These are phyloP conservation scores for Uria lomvia DNA, from an alignment of 2,113 vertebrate genomes.

Conservation along the genomic window DNA sequence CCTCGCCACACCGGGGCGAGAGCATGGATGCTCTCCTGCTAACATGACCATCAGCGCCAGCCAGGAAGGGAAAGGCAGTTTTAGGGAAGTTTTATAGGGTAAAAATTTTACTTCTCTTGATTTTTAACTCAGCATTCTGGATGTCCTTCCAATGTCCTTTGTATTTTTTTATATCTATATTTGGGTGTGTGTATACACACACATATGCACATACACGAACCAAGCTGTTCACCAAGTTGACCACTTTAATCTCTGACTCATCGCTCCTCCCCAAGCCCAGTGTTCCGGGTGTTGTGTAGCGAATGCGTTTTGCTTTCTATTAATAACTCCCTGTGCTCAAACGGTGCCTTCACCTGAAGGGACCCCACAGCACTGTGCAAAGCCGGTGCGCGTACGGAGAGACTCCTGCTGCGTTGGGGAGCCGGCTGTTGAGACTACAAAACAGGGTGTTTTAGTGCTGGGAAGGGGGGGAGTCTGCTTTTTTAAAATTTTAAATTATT, in stretches of 20 bases:
- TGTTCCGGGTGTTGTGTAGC: not conserved
- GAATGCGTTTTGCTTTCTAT: not conserved
- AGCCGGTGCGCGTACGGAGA: accelerated
- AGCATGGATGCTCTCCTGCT: not conserved
- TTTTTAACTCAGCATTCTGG: not conserved
- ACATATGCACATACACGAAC: too few relatives aligned
- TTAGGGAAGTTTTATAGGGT: not conserved
- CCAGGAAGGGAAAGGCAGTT: not conserved
- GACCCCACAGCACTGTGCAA: not conserved
- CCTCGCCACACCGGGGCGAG: accelerated
- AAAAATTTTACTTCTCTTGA: not conserved
- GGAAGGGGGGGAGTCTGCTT: not conserved
- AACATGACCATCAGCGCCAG: not conserved
- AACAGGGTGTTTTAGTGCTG: not conserved
- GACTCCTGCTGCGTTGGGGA: not conserved
- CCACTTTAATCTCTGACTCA: not conserved
- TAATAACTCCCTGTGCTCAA: not conserved
- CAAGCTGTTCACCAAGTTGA: not conserved
- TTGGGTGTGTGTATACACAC: not conserved
- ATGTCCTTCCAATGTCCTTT: not conserved
- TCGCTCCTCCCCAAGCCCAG: not conserved
- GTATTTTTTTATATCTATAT: not conserved
- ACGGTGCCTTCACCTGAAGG: not conserved
- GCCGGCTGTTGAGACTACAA: not conserved
- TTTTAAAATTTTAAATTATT: not conserved